Conservation (phyloP, 37 sponge, comb jelly and placozoan species). For the Oscarella lobularis region DNA sequence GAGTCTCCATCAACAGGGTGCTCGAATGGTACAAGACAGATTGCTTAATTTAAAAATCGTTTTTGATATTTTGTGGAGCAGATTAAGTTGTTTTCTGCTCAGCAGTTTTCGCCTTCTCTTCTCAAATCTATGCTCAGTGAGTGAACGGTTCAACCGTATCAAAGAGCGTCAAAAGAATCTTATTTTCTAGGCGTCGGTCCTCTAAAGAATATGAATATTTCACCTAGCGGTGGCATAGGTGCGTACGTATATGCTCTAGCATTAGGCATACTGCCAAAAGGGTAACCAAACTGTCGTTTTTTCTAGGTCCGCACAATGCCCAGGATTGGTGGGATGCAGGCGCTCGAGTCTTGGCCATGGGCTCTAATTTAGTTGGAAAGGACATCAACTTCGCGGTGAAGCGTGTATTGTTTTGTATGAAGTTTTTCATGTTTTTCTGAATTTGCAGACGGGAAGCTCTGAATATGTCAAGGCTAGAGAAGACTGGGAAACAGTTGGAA, state of each 20-base stretch:
- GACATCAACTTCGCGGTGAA: constrained; percentile 2
- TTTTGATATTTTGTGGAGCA: background rate
- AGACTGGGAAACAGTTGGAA: no score
- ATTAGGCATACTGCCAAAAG: no score
- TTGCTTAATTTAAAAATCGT: no score
- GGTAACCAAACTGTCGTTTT: no score
- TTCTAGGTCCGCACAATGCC: background rate
- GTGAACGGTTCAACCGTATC: no score
- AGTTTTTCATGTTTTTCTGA: no score
- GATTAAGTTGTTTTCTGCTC: background rate
- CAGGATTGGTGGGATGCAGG: constrained; percentile 1
- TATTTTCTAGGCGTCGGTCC: constrained; percentile 6
- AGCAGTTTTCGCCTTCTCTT: background rate
- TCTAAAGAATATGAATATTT: background rate
- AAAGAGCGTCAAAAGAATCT: no score
- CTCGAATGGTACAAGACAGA: background rate
- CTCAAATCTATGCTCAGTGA: background rate
- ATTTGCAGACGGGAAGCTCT: no score
- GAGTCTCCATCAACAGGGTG: background rate
- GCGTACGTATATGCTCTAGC: no score
- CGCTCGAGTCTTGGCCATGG: background rate
- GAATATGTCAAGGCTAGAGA: no score
- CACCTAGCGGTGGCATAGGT: background rate
- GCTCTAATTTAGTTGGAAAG: background rate
- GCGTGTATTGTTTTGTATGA: no score